Evolutionary conservation across 23 tunicate genomes (phyloP).

Genomic region (Oikopleura vanhoeffeni): DNA sequence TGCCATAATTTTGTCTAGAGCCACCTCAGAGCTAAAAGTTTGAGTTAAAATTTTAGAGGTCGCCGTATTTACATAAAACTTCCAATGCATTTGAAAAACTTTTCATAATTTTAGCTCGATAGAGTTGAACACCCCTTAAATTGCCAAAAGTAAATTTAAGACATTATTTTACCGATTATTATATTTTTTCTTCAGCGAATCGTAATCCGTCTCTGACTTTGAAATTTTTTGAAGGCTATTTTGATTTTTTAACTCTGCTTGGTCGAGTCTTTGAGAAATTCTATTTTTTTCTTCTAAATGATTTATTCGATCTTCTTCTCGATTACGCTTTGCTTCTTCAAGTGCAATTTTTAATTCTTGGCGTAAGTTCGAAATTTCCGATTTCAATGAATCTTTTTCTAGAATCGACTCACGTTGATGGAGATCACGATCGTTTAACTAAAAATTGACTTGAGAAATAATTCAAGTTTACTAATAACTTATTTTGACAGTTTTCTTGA

Average conservation of each 20-base stretch:
- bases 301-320: constrained; percentile 2
- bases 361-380: background rate
- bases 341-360: background rate
- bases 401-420: background rate
- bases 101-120: too few species aligned
- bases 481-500: too few species aligned
- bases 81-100: too few species aligned
- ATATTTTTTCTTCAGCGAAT: background rate
- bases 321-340: background rate
- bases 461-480: too few species aligned
- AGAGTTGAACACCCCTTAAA: too few species aligned
- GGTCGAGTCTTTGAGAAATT: background rate
- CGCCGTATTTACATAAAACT: too few species aligned
- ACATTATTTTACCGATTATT: background rate
- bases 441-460: too few species aligned
- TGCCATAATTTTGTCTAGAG: too few species aligned
- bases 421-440: background rate
- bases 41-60: too few species aligned
- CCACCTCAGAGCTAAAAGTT: too few species aligned
- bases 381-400: background rate
- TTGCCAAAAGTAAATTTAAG: background rate
- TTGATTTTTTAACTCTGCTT: background rate
- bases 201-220: background rate
- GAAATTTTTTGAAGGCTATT: background rate
- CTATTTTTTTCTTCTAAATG: constrained; percentile 9